Evolutionary conservation across 2,888 invertebrate genomes (phyloP).

Genomic region (Rapana venosa): DNA sequence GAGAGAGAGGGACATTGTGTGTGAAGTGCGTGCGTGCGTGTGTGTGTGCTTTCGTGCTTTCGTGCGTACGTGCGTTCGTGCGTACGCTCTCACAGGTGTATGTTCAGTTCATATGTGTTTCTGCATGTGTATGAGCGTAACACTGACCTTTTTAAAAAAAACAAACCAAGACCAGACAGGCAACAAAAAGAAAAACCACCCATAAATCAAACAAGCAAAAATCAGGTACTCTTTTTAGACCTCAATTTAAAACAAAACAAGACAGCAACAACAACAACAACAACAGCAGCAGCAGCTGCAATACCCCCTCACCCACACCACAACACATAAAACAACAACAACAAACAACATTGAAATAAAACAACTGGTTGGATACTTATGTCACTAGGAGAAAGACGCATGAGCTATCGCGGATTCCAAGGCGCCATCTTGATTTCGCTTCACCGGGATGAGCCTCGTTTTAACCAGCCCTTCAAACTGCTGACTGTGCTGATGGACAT

Average conservation of each 20-base stretch:
- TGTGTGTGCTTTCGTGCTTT: neutral
- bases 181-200: neutral
- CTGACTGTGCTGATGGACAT: slow-evolving; percentile 97
- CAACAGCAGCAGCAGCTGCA: too few species aligned
- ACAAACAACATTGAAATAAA: neutral
- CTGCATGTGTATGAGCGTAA: neutral
- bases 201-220: neutral
- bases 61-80: neutral
- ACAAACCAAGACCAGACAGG: neutral
- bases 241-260: too few species aligned
- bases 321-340: neutral
- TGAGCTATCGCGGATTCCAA: slow-evolving; percentile 94
- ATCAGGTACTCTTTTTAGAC: too few species aligned
- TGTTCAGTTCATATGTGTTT: neutral
- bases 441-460: slow-evolving; percentile 97
- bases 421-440: slow-evolving; percentile 99
- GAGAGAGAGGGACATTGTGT: too few species aligned
- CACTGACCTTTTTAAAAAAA: neutral
- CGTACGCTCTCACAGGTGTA: neutral
- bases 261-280: too few species aligned
- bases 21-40: neutral
- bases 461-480: slow-evolving; percentile 98
- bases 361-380: too few species aligned
- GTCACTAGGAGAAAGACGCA: slow-evolving; percentile 86
- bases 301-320: too few species aligned